Conservation (phyloP, 2,888 invertebrate species). For the Chymomyza procnemis region DNA sequence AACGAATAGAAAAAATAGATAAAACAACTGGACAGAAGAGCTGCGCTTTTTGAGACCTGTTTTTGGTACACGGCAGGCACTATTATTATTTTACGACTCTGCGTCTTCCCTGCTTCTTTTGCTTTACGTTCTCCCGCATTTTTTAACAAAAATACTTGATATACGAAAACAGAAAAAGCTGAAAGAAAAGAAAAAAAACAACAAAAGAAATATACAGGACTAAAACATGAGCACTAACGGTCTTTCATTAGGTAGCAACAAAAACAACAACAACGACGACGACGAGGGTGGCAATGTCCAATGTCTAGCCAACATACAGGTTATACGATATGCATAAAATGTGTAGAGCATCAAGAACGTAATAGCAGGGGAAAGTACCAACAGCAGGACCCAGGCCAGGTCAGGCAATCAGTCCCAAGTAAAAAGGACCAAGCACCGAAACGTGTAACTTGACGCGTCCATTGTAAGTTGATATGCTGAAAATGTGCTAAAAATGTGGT, state of each 20-base stretch:
- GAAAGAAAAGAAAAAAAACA: neutral
- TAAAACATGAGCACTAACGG: slow-evolving; percentile 47
- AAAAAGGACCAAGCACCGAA: slow-evolving; percentile 10
- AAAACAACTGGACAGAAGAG: slow-evolving; percentile 25
- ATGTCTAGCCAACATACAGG: slow-evolving; percentile 19
- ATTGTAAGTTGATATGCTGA: slow-evolving; percentile 66
- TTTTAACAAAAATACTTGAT: slow-evolving; percentile 20
- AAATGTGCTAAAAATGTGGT: slow-evolving; percentile 71
- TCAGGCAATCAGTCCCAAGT: neutral
- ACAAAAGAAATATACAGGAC: slow-evolving; percentile 17
- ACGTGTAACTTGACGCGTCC: slow-evolving; percentile 61
- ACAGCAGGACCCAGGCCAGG: neutral
- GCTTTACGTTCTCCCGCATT: slow-evolving; percentile 58
- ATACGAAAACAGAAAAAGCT: neutral
- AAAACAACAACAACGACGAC: slow-evolving; percentile 1
- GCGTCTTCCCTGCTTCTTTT: slow-evolving; percentile 23
- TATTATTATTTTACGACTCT: slow-evolving; percentile 65
- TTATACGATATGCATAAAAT: slow-evolving; percentile 59
- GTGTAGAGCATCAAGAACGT: slow-evolving; percentile 8
- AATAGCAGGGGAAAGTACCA: neutral
- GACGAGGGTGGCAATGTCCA: slow-evolving; percentile 50
- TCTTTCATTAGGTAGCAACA: slow-evolving; percentile 59
- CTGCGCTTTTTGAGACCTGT: slow-evolving; percentile 50
- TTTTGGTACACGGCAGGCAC: slow-evolving; percentile 37
- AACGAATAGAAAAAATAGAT: neutral